These are phyloP conservation scores for Pygoscelis antarcticus DNA, from an alignment of 2,113 vertebrate species.

Conservation along the genomic window DNA sequence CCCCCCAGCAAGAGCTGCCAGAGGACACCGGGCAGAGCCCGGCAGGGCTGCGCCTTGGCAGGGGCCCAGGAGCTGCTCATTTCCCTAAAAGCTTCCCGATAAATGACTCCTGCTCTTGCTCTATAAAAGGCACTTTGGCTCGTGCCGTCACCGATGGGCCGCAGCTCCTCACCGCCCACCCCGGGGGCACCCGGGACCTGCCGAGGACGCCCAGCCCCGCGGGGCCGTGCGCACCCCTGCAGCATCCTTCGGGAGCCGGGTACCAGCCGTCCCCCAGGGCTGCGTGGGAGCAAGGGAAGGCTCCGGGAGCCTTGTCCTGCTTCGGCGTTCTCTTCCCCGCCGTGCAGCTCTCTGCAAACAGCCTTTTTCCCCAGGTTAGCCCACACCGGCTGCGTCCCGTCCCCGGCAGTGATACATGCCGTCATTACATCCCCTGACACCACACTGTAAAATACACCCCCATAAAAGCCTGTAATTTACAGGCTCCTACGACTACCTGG, in stretches of 20 bases:
- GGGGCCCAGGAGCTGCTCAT: constrained; percentile 50
- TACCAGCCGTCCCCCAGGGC: fast-evolving
- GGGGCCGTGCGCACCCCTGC: neutral
- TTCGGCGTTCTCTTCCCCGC: fast-evolving
- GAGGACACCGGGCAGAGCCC: constrained; percentile 50
- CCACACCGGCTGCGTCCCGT: fast-evolving
- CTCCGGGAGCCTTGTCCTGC: neutral
- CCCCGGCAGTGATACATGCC: neutral
- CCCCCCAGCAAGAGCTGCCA: constrained; percentile 63
- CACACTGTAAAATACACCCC: neutral
- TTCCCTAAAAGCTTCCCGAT: constrained; percentile 65
- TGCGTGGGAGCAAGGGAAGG: neutral
- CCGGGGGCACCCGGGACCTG: fast-evolving
- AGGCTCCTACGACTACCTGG: neutral
- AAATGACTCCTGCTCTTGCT: constrained; percentile 18
- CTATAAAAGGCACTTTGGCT: constrained; percentile 36
- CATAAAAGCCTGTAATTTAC: neutral
- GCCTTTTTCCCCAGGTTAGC: neutral
- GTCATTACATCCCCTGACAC: neutral
- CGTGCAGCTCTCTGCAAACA: neutral
- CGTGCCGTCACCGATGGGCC: fast-evolving
- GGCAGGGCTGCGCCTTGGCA: constrained; percentile 27
- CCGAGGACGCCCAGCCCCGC: fast-evolving
- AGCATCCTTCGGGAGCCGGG: neutral
- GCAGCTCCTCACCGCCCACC: neutral